Base-by-base conservation (phyloP, 1,140 invertebrate genomes). In the Diorhabda sublineata region DNA sequence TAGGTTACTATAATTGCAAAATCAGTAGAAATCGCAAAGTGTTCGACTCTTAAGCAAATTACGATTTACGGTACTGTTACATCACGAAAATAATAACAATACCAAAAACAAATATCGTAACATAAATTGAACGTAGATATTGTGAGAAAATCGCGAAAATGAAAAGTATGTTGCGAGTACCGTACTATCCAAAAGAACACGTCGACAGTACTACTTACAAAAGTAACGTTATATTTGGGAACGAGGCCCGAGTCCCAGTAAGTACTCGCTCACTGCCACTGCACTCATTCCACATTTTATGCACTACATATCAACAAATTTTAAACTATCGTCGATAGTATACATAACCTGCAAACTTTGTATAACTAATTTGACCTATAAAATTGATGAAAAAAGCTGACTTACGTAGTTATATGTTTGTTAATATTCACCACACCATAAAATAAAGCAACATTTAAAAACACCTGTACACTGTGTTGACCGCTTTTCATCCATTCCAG, bases 401-500 rank as follows among this genome's bases (percentile, higher is more conserved):
- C 71, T 77, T 70, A 76, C 73, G 64, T 74, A 26, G 26, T 26
- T 26, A 64, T 64, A 60, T 71, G 58, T 63, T 60, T 73, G 67
- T 64, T 67, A 64, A 66, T 67, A 75, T 58, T 69, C 71, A 67
- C 69, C 62, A 78, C 71, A 75, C 74, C 75, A 76, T 63, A 75
- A 76, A 75, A 74, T 76, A 52, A 52, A 52, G 47, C n/a, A 52
- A 78, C 77, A 75, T 79, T 76, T 78, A 79, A 79, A 79, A 79
- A 79, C 78, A 79, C 77, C 78, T 79, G 78, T 79, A 76, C 72
- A 77, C 69, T 75, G 2, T 4, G 76, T 76, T 80, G 80, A 81
- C 80, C 80, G 80, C 80, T 81, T 81, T 80, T 78, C 79, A 76
- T 76, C 70, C 78, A 77, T 81, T 80, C 78, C 78, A 78, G 77